phyloP scores from a whole-genome alignment of 2,888 invertebrate genomes.

The Pocota personata region DNA sequence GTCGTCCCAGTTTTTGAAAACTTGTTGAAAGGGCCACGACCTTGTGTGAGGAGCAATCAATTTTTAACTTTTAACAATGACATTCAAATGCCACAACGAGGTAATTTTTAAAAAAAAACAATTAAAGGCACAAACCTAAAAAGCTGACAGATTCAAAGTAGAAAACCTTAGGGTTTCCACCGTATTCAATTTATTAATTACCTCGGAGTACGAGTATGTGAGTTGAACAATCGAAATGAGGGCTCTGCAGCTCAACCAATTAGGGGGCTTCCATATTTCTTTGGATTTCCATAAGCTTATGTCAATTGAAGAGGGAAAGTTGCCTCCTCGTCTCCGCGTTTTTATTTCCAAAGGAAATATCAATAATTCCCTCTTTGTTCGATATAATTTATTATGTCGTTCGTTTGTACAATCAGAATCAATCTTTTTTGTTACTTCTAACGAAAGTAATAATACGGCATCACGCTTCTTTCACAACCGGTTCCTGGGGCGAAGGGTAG shows the following conservation, averaged over 20 bases:
- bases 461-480: slow-evolving; percentile 21
- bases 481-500: background rate
- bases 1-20: background rate
- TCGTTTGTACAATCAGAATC: slow-evolving; percentile 32
- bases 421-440: slow-evolving; percentile 30
- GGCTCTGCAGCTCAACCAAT: background rate
- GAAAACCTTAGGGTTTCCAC: background rate
- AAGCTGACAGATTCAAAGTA: background rate
- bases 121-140: slow-evolving; percentile 28
- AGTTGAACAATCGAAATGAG: background rate
- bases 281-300: background rate
- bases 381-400: slow-evolving; percentile 31
- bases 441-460: slow-evolving; percentile 30
- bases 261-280: background rate
- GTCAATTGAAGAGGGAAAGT: background rate
- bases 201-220: background rate
- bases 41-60: slow-evolving; percentile 28
- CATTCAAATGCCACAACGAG: background rate
- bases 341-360: background rate
- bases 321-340: background rate
- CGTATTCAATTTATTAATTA: slow-evolving; percentile 28
- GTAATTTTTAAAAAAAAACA: slow-evolving; percentile 44
- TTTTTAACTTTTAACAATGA: background rate
- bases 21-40: slow-evolving; percentile 30
- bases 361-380: slow-evolving; percentile 28